Percentiles rank a stretch among this genome's conserved stretches.
These are phyloP conservation scores for Mallotus villosus DNA, from an alignment of 2,797 vertebrate species.

Conservation along the genomic window DNA sequence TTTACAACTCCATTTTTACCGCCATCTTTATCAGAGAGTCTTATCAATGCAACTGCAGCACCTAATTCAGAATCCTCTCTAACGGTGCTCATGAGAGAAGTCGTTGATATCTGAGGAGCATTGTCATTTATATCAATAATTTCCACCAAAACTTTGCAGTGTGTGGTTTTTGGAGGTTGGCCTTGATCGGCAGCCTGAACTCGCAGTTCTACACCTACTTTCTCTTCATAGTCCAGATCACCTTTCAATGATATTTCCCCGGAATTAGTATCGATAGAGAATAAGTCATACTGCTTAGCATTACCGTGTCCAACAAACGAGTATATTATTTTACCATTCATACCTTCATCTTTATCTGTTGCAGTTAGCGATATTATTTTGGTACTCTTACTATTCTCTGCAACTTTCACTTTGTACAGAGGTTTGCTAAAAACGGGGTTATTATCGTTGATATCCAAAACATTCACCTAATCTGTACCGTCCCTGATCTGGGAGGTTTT, in stretches of 20 bases:
- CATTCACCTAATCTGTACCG: conserved; percentile 46
- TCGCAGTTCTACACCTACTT: conserved; percentile 39
- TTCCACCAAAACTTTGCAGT: conserved; percentile 54
- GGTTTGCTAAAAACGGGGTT: conserved; percentile 51
- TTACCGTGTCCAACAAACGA: conserved; percentile 39
- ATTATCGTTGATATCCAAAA: conserved; percentile 62
- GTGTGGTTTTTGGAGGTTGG: conserved; percentile 28
- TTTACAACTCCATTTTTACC: conserved; percentile 40
- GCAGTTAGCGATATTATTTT: conserved; percentile 48
- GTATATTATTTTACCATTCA: conserved; percentile 50
- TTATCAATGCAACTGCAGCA: conserved; percentile 40
- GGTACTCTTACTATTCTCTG: conserved; percentile 47
- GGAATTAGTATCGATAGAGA: background rate
- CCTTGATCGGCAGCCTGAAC: conserved; percentile 50
- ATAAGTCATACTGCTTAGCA: background rate
- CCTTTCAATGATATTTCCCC: conserved; percentile 44
- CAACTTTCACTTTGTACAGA: conserved; percentile 41
- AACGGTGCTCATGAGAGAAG: conserved; percentile 28
- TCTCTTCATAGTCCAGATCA: conserved; percentile 44
- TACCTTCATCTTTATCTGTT: conserved; percentile 48
- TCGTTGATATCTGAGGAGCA: conserved; percentile 46
- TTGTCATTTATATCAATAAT: conserved; percentile 57
- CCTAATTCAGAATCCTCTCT: conserved; percentile 41
- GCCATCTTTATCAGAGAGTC: conserved; percentile 45
- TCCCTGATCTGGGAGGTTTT: conserved; percentile 44